phyloP scores from a whole-genome alignment of 2,888 invertebrate genomes.

The Philaethria dido region DNA sequence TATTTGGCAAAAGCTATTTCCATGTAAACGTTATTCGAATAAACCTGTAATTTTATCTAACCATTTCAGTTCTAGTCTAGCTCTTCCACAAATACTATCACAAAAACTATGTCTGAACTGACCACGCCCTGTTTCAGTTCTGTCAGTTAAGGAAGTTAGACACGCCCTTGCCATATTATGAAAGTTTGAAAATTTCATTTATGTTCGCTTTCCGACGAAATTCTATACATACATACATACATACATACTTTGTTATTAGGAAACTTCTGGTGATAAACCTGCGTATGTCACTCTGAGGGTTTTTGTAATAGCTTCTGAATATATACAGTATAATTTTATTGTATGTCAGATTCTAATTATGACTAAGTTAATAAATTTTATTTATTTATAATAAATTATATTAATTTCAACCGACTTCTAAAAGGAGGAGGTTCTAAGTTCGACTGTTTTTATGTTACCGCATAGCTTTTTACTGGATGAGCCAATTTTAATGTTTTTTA shows the following conservation, averaged over 20 bases:
- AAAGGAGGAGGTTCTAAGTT: too few species aligned
- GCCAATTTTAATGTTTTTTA: too few species aligned
- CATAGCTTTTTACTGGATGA: too few species aligned
- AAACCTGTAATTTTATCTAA: not conserved
- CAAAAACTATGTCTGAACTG: constrained; percentile 17
- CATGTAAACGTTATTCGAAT: not conserved
- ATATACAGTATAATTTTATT: not conserved
- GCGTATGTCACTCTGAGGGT: constrained; percentile 16
- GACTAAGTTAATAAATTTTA: not conserved
- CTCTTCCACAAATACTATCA: not conserved
- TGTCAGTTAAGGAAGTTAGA: constrained; percentile 25
- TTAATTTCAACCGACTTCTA: too few species aligned
- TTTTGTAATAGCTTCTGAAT: not conserved
- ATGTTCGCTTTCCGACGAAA: constrained; percentile 25
- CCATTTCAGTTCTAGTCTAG: constrained; percentile 3
- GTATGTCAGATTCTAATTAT: not conserved
- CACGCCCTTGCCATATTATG: constrained; percentile 34
- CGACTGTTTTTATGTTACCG: too few species aligned
- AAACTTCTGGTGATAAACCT: constrained; percentile 23
- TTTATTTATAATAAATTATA: not conserved
- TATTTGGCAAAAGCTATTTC: not conserved
- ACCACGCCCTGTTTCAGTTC: constrained; percentile 25
- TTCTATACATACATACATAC: constrained; percentile 30
- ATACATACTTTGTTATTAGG: constrained; percentile 31
- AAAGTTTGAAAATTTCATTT: constrained; percentile 36